Percentiles rank a stretch among this genome's conserved stretches.
Conservation (phyloP, 2,888 invertebrate genomes). For the Conistra vaccinii region DNA sequence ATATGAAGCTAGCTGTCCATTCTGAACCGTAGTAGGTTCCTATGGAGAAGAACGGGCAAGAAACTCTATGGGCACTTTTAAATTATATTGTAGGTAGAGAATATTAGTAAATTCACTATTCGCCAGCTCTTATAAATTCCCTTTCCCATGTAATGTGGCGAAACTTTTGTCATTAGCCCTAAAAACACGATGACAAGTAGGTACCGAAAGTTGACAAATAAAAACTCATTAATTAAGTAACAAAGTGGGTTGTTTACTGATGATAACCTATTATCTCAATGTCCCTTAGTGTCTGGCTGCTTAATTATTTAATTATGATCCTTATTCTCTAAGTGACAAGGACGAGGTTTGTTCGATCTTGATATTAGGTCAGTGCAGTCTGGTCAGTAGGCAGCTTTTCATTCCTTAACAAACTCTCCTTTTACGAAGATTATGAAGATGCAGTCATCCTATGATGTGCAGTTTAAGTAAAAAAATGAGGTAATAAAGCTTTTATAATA, state of each 20-base stretch:
- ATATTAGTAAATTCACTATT: background rate
- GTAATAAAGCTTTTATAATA: no score
- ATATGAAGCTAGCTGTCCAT: background rate
- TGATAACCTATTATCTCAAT: constrained; percentile 54
- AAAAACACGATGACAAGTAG: background rate
- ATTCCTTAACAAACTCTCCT: background rate
- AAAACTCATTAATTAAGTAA: constrained; percentile 22
- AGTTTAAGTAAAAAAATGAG: no score
- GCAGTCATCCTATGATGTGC: no score
- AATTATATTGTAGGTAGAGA: background rate
- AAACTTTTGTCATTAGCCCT: background rate
- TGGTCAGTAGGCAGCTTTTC: background rate
- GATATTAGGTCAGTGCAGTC: constrained; percentile 26
- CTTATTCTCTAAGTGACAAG: background rate
- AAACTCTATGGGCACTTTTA: background rate
- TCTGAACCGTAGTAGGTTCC: background rate
- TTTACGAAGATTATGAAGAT: background rate
- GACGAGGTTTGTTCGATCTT: constrained; percentile 5
- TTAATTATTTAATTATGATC: background rate
- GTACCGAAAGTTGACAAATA: background rate
- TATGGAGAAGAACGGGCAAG: no score
- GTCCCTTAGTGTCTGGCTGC: background rate
- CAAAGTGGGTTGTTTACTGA: constrained; percentile 22
- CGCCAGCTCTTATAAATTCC: background rate
- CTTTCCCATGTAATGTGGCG: background rate